These are phyloP conservation scores for Caenorhabditis wallacei DNA, from an alignment of 2,888 invertebrate species.

Conservation along the genomic window DNA sequence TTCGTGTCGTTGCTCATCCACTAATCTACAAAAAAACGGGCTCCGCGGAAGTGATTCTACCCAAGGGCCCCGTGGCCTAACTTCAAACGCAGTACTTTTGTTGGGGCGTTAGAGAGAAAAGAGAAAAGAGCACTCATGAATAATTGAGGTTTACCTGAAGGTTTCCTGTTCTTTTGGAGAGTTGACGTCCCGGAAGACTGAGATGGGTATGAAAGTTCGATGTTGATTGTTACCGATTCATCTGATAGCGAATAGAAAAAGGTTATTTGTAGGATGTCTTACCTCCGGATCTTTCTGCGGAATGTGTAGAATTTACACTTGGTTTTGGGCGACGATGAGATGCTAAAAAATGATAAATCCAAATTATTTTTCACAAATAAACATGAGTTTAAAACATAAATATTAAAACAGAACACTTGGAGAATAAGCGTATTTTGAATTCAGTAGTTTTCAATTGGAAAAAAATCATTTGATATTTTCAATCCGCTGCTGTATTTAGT, in stretches of 20 bases:
- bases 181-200: slow-evolving; percentile 60
- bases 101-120: slow-evolving; percentile 24
- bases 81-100: slow-evolving; percentile 32
- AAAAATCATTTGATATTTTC: too few species aligned
- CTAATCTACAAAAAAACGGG: slow-evolving; percentile 63
- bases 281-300: slow-evolving; percentile 39
- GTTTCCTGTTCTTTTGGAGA: slow-evolving; percentile 63
- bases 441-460: too few species aligned
- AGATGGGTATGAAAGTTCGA: slow-evolving; percentile 57
- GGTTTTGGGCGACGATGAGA: slow-evolving; percentile 28
- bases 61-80: slow-evolving; percentile 3
- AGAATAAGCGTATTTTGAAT: too few species aligned
- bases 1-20: slow-evolving; percentile 48
- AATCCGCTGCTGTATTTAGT: too few species aligned
- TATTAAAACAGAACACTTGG: too few species aligned
- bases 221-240: slow-evolving; percentile 60
- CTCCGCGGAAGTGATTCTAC: slow-evolving; percentile 53
- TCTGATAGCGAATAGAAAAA: slow-evolving; percentile 13
- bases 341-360: slow-evolving; percentile 33
- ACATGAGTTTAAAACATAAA: too few species aligned
- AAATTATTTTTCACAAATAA: too few species aligned
- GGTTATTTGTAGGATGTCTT: neutral
- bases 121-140: slow-evolving; percentile 59
- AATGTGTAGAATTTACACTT: slow-evolving; percentile 20
- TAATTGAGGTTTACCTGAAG: slow-evolving; percentile 63